Percentiles rank a stretch among this genome's conserved stretches.
Evolutionary conservation across 2,797 vertebrate species (phyloP).

Genomic region (Sphenopsis melanotis): DNA sequence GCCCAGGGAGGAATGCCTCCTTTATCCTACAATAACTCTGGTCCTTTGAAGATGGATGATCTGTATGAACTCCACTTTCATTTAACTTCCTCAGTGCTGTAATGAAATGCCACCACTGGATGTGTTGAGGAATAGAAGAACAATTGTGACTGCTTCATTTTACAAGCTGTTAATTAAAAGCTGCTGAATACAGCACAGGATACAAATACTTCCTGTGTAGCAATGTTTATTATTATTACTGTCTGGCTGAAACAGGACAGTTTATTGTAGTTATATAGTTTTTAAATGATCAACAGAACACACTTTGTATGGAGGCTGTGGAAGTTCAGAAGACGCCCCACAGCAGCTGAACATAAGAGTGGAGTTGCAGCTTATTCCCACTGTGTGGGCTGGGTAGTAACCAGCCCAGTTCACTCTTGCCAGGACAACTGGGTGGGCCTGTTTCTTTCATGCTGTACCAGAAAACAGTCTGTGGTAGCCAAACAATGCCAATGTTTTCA

Average conservation of each 20-base stretch:
- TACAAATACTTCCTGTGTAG: not conserved
- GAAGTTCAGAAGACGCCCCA: not conserved
- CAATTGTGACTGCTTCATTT: not conserved
- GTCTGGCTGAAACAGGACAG: not conserved
- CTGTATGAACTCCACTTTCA: not conserved
- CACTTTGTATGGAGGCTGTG: not conserved
- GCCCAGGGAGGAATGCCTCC: not conserved
- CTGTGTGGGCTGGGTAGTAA: not conserved
- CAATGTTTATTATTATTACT: not conserved
- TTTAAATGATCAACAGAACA: not conserved
- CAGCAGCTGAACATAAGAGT: not conserved
- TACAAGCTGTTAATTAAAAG: not conserved
- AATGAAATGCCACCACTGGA: not conserved
- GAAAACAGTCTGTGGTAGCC: not conserved
- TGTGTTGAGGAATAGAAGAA: not conserved
- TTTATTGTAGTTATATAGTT: not conserved
- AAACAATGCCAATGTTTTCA: not conserved
- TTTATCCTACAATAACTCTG: not conserved
- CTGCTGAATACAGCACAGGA: not conserved
- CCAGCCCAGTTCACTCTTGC: not conserved
- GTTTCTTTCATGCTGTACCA: not conserved
- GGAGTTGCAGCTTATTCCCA: not conserved
- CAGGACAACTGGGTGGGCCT: not conserved
- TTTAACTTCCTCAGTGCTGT: not conserved
- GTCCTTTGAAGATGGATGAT: not conserved